Evolutionary conservation across 2,797 vertebrate genomes (phyloP).

Genomic region (Spea hammondii): DNA sequence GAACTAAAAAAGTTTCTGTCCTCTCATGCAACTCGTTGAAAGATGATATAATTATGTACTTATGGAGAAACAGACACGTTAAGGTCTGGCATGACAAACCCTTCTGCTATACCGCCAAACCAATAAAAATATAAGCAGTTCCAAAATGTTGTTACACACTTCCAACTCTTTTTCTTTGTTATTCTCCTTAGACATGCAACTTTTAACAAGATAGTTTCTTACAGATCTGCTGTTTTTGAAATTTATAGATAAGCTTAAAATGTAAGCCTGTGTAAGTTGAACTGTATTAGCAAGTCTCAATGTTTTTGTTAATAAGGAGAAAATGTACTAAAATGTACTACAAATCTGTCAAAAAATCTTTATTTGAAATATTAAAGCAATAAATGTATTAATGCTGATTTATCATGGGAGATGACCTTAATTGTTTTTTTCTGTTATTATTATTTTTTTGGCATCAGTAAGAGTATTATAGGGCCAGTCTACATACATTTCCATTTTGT

Average conservation of each 20-base stretch:
- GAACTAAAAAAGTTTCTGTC: background rate
- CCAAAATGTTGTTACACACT: background rate
- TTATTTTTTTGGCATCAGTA: no score
- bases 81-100: conserved; percentile 41
- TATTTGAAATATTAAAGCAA: no score
- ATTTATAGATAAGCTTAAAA: background rate
- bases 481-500: no score
- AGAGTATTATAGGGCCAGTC: no score
- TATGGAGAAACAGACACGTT: conserved; percentile 37
- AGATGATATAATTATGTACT: conserved; percentile 44
- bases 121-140: conserved; percentile 22
- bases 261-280: background rate
- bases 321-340: no score
- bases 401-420: no score
- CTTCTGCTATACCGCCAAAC: conserved; percentile 25
- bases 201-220: background rate
- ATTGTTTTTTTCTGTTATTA: no score
- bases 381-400: no score
- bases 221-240: background rate
- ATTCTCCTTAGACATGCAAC: conserved; percentile 11
- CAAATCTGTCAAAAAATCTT: no score
- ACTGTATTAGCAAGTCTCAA: background rate
- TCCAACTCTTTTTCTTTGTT: conserved; percentile 29
- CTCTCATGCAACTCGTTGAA: conserved; percentile 23
- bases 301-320: background rate